Percentiles rank a stretch among this genome's conserved stretches.
phyloP scores from a whole-genome alignment of 2,113 vertebrate genomes.

The Spea bombifrons region DNA sequence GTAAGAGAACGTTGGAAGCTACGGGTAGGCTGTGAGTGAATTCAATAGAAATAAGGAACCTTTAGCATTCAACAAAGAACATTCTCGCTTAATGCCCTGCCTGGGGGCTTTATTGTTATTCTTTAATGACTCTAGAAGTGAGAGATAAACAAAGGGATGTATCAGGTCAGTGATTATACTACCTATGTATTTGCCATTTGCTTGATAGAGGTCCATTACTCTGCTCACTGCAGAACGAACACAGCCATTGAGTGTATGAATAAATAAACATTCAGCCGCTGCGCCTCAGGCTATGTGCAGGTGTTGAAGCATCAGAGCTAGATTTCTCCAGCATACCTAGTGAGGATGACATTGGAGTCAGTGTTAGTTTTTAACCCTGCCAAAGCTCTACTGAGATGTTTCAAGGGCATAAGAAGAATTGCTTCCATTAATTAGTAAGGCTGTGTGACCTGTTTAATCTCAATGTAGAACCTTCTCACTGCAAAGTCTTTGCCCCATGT shows the following conservation, averaged over 20 bases:
- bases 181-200: constrained; percentile 39
- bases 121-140: constrained; percentile 39
- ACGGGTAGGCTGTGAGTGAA: constrained; percentile 18
- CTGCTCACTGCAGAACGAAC: constrained; percentile 25
- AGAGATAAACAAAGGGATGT: constrained; percentile 43
- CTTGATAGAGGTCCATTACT: constrained; percentile 31
- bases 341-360: not conserved
- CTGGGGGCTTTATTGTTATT: constrained; percentile 44
- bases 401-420: not conserved
- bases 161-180: constrained; percentile 48
- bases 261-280: constrained; percentile 34
- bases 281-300: constrained; percentile 40
- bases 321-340: constrained; percentile 14
- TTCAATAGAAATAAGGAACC: constrained; percentile 15
- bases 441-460: not conserved
- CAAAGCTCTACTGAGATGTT: not conserved
- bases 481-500: not conserved
- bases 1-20: not conserved
- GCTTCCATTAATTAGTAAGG: not conserved
- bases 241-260: constrained; percentile 37
- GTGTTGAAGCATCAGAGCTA: constrained; percentile 24
- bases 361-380: not conserved
- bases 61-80: constrained; percentile 37
- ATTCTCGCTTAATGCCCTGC: constrained; percentile 44
- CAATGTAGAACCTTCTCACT: not conserved